Evolutionary conservation across 1,140 invertebrate genomes (phyloP).

Genomic region (Aphelenchoides besseyi): DNA sequence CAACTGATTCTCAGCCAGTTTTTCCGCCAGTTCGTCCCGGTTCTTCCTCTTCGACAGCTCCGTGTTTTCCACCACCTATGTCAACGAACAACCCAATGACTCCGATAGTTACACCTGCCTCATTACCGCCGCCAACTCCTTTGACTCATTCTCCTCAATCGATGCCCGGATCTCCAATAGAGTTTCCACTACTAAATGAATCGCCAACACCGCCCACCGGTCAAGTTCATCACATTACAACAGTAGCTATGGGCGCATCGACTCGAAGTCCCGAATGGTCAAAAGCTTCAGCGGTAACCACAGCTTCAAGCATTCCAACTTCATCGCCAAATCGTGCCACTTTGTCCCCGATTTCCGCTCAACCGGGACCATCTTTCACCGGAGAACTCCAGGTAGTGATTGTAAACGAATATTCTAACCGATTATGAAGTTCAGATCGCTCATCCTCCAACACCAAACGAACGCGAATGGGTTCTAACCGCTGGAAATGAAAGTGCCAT

Average conservation of each 20-base stretch:
- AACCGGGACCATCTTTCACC: slow-evolving; percentile 18
- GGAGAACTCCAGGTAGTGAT: slow-evolving; percentile 19
- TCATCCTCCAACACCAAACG: slow-evolving; percentile 51
- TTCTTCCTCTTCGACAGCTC: neutral
- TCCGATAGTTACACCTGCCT: slow-evolving; percentile 18
- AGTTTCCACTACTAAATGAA: slow-evolving; percentile 20
- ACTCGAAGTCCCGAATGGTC: slow-evolving; percentile 1
- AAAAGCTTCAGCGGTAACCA: slow-evolving; percentile 9
- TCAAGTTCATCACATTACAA: neutral
- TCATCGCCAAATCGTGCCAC: slow-evolving; percentile 14
- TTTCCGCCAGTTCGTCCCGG: neutral
- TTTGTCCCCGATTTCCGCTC: slow-evolving; percentile 1
- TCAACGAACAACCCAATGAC: neutral
- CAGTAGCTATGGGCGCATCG: slow-evolving; percentile 1
- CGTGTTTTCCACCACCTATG: neutral
- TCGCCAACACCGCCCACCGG: slow-evolving; percentile 5
- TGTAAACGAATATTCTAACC: no score
- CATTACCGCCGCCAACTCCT: slow-evolving; percentile 19
- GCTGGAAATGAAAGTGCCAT: slow-evolving; percentile 51
- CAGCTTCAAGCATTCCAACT: neutral
- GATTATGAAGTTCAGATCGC: slow-evolving; percentile 55
- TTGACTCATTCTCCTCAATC: slow-evolving; percentile 5
- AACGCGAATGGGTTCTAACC: slow-evolving; percentile 57
- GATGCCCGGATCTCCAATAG: slow-evolving; percentile 13
- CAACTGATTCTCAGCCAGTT: neutral